phyloP scores from a whole-genome alignment of 2,113 vertebrate genomes.

The Motacilla tschutschensis region DNA sequence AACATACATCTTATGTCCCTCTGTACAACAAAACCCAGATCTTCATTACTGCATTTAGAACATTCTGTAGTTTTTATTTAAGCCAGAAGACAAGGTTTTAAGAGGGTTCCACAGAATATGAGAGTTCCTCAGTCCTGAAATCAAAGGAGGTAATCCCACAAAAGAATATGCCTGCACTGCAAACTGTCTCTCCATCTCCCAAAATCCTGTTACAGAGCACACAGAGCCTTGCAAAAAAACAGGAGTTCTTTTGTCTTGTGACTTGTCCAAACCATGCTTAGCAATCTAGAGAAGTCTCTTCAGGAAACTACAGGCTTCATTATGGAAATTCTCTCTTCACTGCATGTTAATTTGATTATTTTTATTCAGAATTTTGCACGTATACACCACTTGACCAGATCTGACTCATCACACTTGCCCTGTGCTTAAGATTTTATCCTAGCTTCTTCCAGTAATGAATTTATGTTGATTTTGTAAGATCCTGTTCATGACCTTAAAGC shows the following conservation, averaged over 20 bases:
- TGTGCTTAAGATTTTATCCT: conserved; percentile 17
- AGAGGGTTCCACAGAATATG: not conserved
- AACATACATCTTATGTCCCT: not conserved
- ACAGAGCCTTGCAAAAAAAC: not conserved
- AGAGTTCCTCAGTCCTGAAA: not conserved
- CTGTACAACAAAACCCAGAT: not conserved
- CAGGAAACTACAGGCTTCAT: conserved; percentile 30
- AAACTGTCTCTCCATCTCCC: not conserved
- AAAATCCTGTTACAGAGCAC: not conserved
- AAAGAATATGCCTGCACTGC: not conserved
- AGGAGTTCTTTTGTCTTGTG: not conserved
- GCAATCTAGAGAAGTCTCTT: conserved; percentile 3
- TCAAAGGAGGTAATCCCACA: not conserved
- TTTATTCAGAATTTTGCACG: conserved; percentile 33
- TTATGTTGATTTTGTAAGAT: conserved; percentile 53
- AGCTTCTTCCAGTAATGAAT: conserved; percentile 54
- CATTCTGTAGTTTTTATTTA: not conserved
- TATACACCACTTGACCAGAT: conserved; percentile 33
- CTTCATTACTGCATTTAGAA: not conserved
- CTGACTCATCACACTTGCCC: conserved; percentile 36
- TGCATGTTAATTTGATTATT: conserved; percentile 31
- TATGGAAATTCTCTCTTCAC: conserved; percentile 22
- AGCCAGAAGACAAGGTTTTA: not conserved
- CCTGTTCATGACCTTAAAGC: conserved; percentile 43
- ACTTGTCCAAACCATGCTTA: not conserved